A percentile compares a stretch with the other conserved stretches of the same genome.
Evolutionary conservation across 2,797 vertebrate species (phyloP).

Genomic region (Ispidina picta): DNA sequence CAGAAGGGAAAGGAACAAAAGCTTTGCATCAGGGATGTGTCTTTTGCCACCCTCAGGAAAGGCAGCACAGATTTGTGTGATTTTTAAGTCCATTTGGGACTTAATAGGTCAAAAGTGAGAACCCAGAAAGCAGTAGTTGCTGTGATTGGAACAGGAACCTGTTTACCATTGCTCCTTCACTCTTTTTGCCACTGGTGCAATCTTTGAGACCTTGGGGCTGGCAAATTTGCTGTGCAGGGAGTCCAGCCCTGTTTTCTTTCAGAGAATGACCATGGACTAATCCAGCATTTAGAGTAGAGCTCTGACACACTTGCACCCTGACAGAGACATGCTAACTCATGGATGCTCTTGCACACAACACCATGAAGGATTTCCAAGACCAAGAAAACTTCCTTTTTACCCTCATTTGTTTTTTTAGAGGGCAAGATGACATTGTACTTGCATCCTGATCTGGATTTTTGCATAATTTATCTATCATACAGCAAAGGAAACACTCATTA

Average conservation of each 20-base stretch:
- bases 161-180: neutral
- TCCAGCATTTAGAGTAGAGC: neutral
- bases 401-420: neutral
- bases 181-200: neutral
- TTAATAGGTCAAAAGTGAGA: neutral
- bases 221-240: neutral
- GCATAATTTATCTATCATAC: neutral
- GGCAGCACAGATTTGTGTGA: neutral
- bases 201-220: neutral
- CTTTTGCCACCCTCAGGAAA: neutral
- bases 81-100: neutral
- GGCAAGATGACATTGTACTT: neutral
- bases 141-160: neutral
- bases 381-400: neutral
- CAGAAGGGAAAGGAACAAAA: neutral
- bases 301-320: neutral
- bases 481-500: neutral
- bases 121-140: neutral
- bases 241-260: neutral
- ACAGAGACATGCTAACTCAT: neutral
- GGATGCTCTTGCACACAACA: neutral
- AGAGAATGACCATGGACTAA: neutral
- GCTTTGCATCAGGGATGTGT: neutral
- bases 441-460: neutral
- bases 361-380: neutral